Base-by-base conservation (phyloP, 1,140 invertebrate species). In the Drosophila obscura region DNA sequence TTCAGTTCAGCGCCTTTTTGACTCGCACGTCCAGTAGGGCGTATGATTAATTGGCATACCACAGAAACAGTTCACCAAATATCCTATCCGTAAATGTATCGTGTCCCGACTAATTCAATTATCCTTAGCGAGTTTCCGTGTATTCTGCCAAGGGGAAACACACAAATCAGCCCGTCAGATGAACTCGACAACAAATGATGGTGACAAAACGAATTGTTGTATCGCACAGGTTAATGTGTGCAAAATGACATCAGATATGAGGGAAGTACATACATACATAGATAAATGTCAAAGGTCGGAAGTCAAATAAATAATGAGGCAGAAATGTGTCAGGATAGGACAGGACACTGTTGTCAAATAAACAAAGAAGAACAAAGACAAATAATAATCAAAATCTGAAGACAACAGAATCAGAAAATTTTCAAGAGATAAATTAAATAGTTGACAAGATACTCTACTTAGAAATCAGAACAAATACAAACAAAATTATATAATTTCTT, bases 51-150 rank as follows among this genome's bases (percentile, higher is more conserved):
- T 80, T 61, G 51, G 57, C 28, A n/a, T 43, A n/a, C 46, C 35
- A 13, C 7, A 41, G 26, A 24, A 55, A 50, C 50, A 49, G 55
- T 61, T 48, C 49, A 39, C 26, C 43, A 46, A 59, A 69, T 57
- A 59, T 43, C 7, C 62, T 53, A 58, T 52, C 1, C 46, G 13
- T 26, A 43, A 51, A 81, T 88, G 65, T 82, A 78, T 82, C 79
- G 76, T 79, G 59, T 46, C 59, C 26, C 7, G 53, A 44, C 63
- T 60, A 65, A 82, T 87, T 83, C 79, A 82, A 87, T 87, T 88
- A 82, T 62, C 28, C 35, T 49, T 44, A 87, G 78, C 45, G 74
- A 69, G 49, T 71, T 82, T 82, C 48, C 46, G 19, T 78, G 73
- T 78, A 22, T 22, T 43, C n/a, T 48, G 39, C 46, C 52, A 39